These are phyloP conservation scores for Temnopleurus reevesii DNA, from an alignment of 53 echinoderm and acorn worm species.

Conservation along the genomic window DNA sequence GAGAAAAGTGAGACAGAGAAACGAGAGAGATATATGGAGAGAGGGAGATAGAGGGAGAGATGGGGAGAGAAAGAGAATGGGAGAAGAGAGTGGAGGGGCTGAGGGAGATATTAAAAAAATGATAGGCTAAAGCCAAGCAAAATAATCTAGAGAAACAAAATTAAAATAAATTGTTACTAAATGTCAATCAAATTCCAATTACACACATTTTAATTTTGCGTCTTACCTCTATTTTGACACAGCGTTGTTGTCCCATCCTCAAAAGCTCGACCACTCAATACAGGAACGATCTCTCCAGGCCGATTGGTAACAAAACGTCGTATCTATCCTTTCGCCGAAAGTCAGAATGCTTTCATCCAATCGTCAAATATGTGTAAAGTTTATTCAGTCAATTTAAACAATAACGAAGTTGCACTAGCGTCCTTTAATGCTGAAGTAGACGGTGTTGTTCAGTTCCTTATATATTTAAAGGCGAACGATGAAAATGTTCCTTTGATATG, in stretches of 20 bases:
- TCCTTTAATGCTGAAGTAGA: no score
- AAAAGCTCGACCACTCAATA: not conserved
- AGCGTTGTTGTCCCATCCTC: slow-evolving; percentile 19
- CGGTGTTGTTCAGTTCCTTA: no score
- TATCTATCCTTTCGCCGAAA: not conserved
- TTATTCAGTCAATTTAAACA: no score
- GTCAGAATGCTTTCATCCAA: not conserved
- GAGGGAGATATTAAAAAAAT: not conserved
- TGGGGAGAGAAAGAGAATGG: not conserved
- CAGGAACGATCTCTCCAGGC: not conserved
- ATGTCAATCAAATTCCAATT: no score
- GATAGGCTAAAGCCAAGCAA: no score
- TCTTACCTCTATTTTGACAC: slow-evolving; percentile 27
- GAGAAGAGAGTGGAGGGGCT: not conserved
- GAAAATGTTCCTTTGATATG: not conserved
- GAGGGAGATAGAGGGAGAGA: not conserved
- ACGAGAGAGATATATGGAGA: not conserved
- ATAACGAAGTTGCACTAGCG: no score
- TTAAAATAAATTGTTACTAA: not conserved
- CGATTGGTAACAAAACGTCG: not conserved
- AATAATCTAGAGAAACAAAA: no score
- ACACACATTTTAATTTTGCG: not conserved
- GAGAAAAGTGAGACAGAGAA: not conserved
- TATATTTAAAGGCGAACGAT: not conserved
- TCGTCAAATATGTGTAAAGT: no score